phyloP scores from a whole-genome alignment of 1,140 invertebrate species.

The Onthophagus taurus region DNA sequence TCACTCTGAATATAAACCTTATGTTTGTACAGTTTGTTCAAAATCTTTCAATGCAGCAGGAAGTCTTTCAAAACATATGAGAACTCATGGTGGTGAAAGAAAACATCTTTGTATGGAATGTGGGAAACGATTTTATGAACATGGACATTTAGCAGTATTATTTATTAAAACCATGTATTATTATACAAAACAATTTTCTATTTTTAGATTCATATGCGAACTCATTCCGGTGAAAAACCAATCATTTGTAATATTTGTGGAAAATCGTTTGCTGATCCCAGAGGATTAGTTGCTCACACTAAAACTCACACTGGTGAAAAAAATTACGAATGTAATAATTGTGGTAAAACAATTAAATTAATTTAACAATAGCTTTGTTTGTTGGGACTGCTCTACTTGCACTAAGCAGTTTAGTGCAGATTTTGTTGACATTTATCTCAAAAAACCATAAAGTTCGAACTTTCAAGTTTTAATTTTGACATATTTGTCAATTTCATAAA shows the following conservation, averaged over 20 bases:
- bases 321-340: constrained; percentile 56
- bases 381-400: no score
- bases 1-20: constrained; percentile 33
- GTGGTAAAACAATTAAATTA: constrained; percentile 39
- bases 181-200: constrained; percentile 5
- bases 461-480: no score
- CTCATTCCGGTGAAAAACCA: constrained; percentile 58
- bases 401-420: no score
- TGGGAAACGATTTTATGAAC: constrained; percentile 32
- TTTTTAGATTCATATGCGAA: constrained; percentile 47
- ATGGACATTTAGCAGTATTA: constrained; percentile 23
- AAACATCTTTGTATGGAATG: constrained; percentile 34
- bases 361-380: no score
- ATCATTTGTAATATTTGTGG: constrained; percentile 44
- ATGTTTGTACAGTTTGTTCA: constrained; percentile 32
- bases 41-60: constrained; percentile 30
- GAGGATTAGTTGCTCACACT: constrained; percentile 43
- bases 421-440: no score
- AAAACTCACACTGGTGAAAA: constrained; percentile 56
- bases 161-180: background rate
- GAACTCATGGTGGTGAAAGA: constrained; percentile 32
- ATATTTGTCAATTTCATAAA: no score
- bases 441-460: no score
- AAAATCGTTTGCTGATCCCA: constrained; percentile 31
- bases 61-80: constrained; percentile 34